Percentiles rank a stretch among this genome's conserved stretches.
These are phyloP conservation scores for Chondrosia reniformis DNA, from an alignment of 37 sponge, comb jelly and placozoan species.

Conservation along the genomic window DNA sequence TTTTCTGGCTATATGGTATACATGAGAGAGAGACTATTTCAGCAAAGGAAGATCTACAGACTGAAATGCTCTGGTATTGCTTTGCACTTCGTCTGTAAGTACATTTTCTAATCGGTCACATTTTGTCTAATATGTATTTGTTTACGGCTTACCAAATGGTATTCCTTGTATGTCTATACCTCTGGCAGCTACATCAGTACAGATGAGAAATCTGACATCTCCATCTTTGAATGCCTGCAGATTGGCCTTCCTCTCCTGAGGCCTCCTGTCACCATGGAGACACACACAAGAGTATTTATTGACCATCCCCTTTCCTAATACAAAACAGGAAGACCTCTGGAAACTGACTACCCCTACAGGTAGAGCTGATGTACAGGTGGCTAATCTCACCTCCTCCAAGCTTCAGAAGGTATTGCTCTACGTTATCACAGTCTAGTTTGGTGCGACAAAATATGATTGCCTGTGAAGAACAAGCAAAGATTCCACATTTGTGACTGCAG, in stretches of 20 bases:
- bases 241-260: constrained; percentile 81
- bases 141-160: constrained; percentile 84
- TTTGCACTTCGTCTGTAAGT: too few species aligned
- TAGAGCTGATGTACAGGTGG: background rate
- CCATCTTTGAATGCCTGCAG: constrained; percentile 87
- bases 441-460: constrained; percentile 97
- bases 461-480: too few species aligned
- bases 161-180: constrained; percentile 94
- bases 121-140: too few species aligned
- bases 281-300: constrained; percentile 92
- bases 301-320: constrained; percentile 59
- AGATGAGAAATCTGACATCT: constrained; percentile 85
- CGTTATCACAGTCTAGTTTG: constrained; percentile 97
- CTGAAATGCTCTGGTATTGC: too few species aligned
- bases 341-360: too few species aligned
- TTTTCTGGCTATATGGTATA: too few species aligned
- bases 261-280: constrained; percentile 89
- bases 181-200: constrained; percentile 96
- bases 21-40: too few species aligned
- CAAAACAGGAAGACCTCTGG: background rate
- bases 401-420: constrained; percentile 68
- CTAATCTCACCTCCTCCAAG: constrained; percentile 54
- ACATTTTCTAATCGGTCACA: too few species aligned
- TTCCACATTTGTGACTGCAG: too few species aligned
- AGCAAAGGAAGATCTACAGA: too few species aligned